Base-by-base conservation (phyloP, 2,888 invertebrate genomes). In the Drepana falcataria region DNA sequence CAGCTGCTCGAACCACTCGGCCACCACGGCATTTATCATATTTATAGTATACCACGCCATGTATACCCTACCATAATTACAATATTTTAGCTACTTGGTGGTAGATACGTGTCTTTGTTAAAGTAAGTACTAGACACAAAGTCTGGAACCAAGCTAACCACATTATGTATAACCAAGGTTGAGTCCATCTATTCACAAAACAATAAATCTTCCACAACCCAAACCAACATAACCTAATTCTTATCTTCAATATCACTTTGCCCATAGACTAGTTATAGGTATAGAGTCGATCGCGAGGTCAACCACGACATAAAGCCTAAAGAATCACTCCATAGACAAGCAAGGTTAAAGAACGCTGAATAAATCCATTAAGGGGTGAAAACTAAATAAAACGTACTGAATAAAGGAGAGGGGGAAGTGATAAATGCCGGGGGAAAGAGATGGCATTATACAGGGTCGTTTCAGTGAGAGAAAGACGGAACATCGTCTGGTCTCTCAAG, bases 371-470 rank as follows among this genome's bases (percentile, higher is more conserved):
- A 85, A 75, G 78, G 71, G 75, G 66, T 77, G 80, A 81, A 85
- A 89, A 85, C 88, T 86, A 89, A 88, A 89, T 88, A 89, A 87
- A 87, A 84, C 81, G 78, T 77, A 75, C 77, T 71, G 78, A 74
- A 81, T 79, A 73, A 79, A 78, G 78, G 77, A 80, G 79, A 73
- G 79, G 75, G 70, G 65, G 55, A 61, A 61, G 67, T 78, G 85
- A 85, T 85, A 86, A 85, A 86, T 77, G 71, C 69, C 51, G 68
- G 49, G 47, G 33, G 61, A 83, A 48, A 53, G 73, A 68, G 79
- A 81, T 55, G 57, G 59, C 51, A 34, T 52, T 55, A 77, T 68
- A 61, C 47, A 44, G n/a, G 47, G 37, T 49, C 47, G 44, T 35
- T 3, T 35, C 35, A 55, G 75, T 33, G 54, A 51, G 71, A 81